Conservation (phyloP, 2,797 vertebrate species). For the Anniella stebbinsi region DNA sequence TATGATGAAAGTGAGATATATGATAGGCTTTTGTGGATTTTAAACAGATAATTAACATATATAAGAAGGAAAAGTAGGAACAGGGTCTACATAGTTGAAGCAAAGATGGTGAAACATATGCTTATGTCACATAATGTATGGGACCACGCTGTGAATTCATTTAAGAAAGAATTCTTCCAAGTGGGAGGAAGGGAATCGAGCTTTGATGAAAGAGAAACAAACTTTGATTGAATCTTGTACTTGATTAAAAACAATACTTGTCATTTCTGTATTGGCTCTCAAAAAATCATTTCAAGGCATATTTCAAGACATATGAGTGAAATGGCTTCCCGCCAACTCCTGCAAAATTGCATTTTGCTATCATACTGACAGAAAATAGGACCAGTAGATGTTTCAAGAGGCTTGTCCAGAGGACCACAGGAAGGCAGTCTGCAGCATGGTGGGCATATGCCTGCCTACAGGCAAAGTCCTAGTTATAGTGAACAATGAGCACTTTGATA, state of each 20-base stretch:
- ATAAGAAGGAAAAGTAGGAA: neutral
- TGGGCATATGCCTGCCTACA: neutral
- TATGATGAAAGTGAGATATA: neutral
- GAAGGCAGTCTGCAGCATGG: neutral
- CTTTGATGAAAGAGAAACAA: slow-evolving; percentile 1
- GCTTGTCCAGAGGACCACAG: neutral
- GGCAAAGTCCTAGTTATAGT: neutral
- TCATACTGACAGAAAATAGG: neutral
- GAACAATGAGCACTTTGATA: neutral
- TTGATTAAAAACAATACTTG: slow-evolving; percentile 7
- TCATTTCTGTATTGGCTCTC: neutral
- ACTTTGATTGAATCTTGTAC: slow-evolving; percentile 7
- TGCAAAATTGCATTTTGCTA: neutral
- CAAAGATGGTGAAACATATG: slow-evolving; percentile 7
- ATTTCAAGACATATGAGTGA: neutral
- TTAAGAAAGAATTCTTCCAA: slow-evolving; percentile 4
- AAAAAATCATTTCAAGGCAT: neutral
- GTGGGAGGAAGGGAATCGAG: neutral
- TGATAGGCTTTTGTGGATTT: slow-evolving; percentile 4
- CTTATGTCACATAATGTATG: neutral
- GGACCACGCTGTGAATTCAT: neutral
- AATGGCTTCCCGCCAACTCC: neutral
- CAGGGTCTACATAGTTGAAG: neutral
- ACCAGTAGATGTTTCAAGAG: neutral
- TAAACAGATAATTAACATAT: slow-evolving; percentile 18